Evolutionary conservation across 2,797 vertebrate genomes (phyloP), one percentile per base, ranked within the genome.

Genomic region (Myiotriccus ornatus): DNA sequence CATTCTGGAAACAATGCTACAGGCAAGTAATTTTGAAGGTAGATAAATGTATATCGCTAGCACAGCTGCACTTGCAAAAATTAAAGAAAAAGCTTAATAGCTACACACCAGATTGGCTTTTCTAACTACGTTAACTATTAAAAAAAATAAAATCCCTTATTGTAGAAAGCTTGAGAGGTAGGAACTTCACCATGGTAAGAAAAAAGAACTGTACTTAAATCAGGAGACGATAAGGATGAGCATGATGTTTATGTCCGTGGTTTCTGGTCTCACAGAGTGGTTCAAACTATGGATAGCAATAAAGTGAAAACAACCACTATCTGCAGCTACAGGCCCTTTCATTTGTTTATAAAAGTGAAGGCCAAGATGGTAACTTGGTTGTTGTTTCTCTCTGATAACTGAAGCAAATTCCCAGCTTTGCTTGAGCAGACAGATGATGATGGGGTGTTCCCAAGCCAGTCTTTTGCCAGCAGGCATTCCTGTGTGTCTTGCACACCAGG

Each of bases 11-110:
- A 84, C 43, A 78, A 28, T 5, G 60, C 92, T 74, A 82, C 19
- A 86, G 94, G 76, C 79, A 91, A 92, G 55, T 55, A 55, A 86
- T 90, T 95, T 75, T 87, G 64, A 87, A 82, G 53, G 44, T 1
- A 80, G 59, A 84, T 41, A 74, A 92, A 85, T 0, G 2, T 24
- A 6, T 85, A 77, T 60, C 69, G 68, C 84, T 89, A 67, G 37
- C 64, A 44, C 62, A 91, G 79, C 76, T 87, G 62, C 34, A 41
- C 25, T 87, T 47, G 28, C 1, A 1, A 78, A 82, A 85, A 57
- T 39, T 53, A 76, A 71, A 75, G 49, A 75, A 93, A 85, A 92
- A 37, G 18, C 68, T 70, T 89, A 68, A 57, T 12, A 64, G 68
- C 46, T 52, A 46, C 13, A 32, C 21, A 78, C 3, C 32, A 77